These are phyloP conservation scores for Gambusia affinis DNA, from an alignment of 2,113 vertebrate species.

Conservation along the genomic window DNA sequence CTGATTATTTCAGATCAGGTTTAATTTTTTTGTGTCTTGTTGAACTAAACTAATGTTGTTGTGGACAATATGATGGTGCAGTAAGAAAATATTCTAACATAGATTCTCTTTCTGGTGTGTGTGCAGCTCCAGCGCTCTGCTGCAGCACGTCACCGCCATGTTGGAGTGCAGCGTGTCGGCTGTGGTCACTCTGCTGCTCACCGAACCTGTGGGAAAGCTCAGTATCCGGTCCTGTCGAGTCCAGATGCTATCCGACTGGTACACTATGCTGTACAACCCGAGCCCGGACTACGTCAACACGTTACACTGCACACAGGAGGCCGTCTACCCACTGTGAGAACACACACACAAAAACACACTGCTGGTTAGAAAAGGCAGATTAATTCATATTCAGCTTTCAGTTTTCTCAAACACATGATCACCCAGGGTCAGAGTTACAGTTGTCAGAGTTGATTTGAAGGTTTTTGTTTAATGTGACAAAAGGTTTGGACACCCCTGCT, in stretches of 20 bases:
- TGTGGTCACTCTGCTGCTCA: slow-evolving; percentile 87
- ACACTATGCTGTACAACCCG: slow-evolving; percentile 99
- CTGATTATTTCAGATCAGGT: too few species aligned
- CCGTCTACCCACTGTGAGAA: slow-evolving; percentile 91
- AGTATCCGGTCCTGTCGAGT: slow-evolving; percentile 90
- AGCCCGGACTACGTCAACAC: slow-evolving; percentile 96
- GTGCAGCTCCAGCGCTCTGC: slow-evolving; percentile 89
- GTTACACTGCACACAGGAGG: slow-evolving; percentile 96
- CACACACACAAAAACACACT: neutral
- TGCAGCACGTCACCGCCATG: slow-evolving; percentile 91
- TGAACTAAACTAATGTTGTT: too few species aligned
- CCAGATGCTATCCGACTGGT: slow-evolving; percentile 96
- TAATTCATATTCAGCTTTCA: neutral
- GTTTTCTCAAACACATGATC: too few species aligned
- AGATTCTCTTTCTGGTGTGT: neutral
- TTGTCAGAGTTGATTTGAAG: too few species aligned
- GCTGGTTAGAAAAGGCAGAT: neutral
- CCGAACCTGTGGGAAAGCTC: slow-evolving; percentile 85
- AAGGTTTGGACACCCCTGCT: neutral
- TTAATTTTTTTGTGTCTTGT: too few species aligned
- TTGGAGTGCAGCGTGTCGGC: slow-evolving; percentile 88
- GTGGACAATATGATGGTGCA: too few species aligned
- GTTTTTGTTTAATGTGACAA: too few species aligned
- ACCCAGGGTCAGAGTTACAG: too few species aligned
- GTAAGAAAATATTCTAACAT: neutral